These are phyloP conservation scores for Halyomorpha halys DNA, from an alignment of 1,140 invertebrate species.

Conservation along the genomic window DNA sequence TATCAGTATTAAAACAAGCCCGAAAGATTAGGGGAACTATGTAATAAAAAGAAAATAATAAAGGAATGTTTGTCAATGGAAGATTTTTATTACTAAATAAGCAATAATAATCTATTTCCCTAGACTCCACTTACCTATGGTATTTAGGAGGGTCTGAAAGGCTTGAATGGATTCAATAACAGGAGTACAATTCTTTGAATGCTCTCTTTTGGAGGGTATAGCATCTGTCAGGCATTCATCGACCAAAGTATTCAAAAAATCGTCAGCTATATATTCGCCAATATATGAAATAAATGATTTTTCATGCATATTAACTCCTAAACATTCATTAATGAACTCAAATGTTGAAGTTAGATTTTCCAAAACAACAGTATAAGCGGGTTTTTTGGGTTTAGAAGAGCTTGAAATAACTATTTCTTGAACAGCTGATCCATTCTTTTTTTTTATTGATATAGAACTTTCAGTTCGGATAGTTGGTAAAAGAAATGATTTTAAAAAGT, in stretches of 20 bases:
- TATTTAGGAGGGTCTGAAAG: slow-evolving; percentile 53
- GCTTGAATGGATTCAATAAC: slow-evolving; percentile 51
- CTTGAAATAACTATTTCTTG: slow-evolving; percentile 3
- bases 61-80: no score
- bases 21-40: no score
- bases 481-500: slow-evolving; percentile 18
- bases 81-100: no score
- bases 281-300: slow-evolving; percentile 48
- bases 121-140: slow-evolving; percentile 37
- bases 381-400: slow-evolving; percentile 8
- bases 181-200: slow-evolving; percentile 52
- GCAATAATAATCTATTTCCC: neutral
- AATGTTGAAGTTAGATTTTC: slow-evolving; percentile 25
- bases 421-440: neutral
- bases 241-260: slow-evolving; percentile 55
- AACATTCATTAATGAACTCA: slow-evolving; percentile 24
- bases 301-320: slow-evolving; percentile 37
- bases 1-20: no score
- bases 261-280: slow-evolving; percentile 46
- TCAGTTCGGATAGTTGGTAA: slow-evolving; percentile 22
- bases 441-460: neutral
- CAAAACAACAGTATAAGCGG: slow-evolving; percentile 19
- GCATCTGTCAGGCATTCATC: slow-evolving; percentile 61
- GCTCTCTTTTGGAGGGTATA: slow-evolving; percentile 59
- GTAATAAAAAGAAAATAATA: no score